Base-by-base conservation (phyloP, 2,888 invertebrate genomes). In the Morpho deidamia region DNA sequence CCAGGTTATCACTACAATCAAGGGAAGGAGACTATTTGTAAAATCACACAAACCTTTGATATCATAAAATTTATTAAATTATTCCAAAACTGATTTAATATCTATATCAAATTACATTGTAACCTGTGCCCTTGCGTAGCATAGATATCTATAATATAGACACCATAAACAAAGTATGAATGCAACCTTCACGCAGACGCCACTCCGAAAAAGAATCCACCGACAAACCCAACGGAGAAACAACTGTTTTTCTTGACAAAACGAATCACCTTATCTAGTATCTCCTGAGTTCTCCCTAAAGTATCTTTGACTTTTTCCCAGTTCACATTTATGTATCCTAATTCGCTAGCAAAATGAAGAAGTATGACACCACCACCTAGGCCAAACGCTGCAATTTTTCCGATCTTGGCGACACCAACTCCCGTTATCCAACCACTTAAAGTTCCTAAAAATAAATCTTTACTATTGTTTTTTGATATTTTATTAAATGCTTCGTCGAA, bases 311-410 rank as follows among this genome's bases (percentile, higher is more conserved):
- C 90, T 75, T 94, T 93, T 39, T 94, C 94, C 98, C 98, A 98
- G 81, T 98, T 96, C 51, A 96, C 92, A 63, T 94, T 93, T 7
- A 98, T 94, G 68, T 96, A 96, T 2, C 97, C 98, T 64, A 95
- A 93, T 68, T 97, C 95, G 59, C 95, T 94, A 0, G 97, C 98
- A 44, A 98, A 91, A 90, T 98, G 95, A 35, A 98, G 83, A 10
- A 97, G 84, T 52, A 98, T 92, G 14, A 98, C 93, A 23, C 97
- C 94, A 8, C 97, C 96, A 37, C 98, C 98, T 39, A 98, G 85
- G 0, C 97, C 95, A 55, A 96, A 93, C 0, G 98, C 97, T 0
- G 96, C 95, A 11, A 95, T 90, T 83, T 96, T 97, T 0, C 98
- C 97, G 49, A 98, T 92, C 83, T 94, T 95, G 83, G 94, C 92